Evolutionary conservation across 2,113 vertebrate genomes (phyloP).

Genomic region (Microtus montanus): DNA sequence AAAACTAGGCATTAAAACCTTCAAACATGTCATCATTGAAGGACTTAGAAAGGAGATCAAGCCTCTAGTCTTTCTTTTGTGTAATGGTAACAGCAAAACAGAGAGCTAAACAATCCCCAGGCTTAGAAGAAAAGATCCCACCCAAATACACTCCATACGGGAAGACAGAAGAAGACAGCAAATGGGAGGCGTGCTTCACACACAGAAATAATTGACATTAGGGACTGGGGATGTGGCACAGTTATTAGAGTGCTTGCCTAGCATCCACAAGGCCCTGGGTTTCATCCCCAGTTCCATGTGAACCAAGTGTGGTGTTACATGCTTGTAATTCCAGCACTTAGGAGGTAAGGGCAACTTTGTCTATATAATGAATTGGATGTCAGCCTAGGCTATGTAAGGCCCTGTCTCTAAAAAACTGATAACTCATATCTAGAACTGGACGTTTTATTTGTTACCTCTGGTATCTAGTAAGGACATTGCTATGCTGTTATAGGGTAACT

Average conservation of each 20-base stretch:
- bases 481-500: neutral
- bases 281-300: neutral
- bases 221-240: neutral
- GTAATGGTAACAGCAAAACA: conserved; percentile 2
- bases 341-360: neutral
- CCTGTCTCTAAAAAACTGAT: neutral
- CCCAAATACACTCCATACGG: neutral
- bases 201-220: neutral
- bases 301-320: neutral
- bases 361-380: neutral
- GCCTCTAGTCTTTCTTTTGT: neutral
- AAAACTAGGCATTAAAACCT: conserved; percentile 58
- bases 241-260: neutral
- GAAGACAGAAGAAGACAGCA: neutral
- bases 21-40: conserved; percentile 10
- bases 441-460: neutral
- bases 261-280: neutral
- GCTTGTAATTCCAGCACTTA: neutral
- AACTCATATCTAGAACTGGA: neutral
- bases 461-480: neutral
- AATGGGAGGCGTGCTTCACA: neutral
- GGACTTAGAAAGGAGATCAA: conserved; percentile 33
- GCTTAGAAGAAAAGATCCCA: conserved; percentile 12
- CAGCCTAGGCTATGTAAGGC: neutral
- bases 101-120: neutral